Percentiles rank a stretch among this genome's conserved stretches.
Conservation (phyloP, 2,888 invertebrate genomes). For the Eremobia ochroleuca region DNA sequence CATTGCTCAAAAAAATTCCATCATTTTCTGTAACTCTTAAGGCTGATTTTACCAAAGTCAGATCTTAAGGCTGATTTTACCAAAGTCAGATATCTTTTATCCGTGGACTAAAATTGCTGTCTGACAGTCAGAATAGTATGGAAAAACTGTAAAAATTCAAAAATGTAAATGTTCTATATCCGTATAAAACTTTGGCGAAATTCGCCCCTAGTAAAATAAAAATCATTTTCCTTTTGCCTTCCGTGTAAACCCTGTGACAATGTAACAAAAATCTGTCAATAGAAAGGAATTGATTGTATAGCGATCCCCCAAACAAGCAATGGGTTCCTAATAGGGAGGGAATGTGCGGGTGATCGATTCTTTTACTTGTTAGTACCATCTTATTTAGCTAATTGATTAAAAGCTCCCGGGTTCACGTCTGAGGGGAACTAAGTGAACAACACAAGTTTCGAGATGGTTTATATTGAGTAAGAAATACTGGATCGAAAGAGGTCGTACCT, state of each 20-base stretch:
- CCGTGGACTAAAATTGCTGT: neutral
- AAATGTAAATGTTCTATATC: neutral
- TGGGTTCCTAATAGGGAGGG: conserved; percentile 22
- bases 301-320: conserved; percentile 4
- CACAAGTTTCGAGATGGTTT: conserved; percentile 26
- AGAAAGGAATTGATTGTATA: conserved; percentile 25
- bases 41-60: no score
- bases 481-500: neutral
- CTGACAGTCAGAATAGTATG: neutral
- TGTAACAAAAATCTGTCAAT: conserved; percentile 33
- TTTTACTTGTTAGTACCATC: conserved; percentile 40
- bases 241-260: neutral
- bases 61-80: neutral
- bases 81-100: no score
- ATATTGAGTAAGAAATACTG: conserved; percentile 23
- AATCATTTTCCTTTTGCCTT: neutral
- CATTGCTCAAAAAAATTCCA: neutral
- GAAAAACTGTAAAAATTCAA: no score
- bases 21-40: neutral
- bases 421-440: conserved; percentile 45
- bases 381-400: conserved; percentile 54
- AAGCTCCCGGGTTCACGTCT: conserved; percentile 30
- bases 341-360: conserved; percentile 34
- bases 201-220: neutral
- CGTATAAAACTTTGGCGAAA: neutral